A percentile compares a stretch with the other conserved stretches of the same genome.
phyloP scores from a whole-genome alignment of 2,113 vertebrate species.

The Pungitius pungitius region DNA sequence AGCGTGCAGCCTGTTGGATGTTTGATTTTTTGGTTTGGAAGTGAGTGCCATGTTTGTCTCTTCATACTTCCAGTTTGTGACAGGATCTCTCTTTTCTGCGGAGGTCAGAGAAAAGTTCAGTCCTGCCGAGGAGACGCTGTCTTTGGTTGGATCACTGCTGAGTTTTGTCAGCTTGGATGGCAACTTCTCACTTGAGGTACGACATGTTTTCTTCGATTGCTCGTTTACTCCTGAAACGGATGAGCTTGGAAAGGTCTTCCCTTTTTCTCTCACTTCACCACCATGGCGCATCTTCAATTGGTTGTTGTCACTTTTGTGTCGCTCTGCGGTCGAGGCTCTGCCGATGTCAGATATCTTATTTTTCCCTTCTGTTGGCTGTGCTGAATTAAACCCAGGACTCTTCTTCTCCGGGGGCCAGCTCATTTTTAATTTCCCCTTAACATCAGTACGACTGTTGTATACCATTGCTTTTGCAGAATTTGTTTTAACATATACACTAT shows the following conservation, averaged over 20 bases:
- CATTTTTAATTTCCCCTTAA: slow-evolving; percentile 68
- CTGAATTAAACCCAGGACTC: neutral
- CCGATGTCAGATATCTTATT: slow-evolving; percentile 24
- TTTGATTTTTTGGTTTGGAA: slow-evolving; percentile 15
- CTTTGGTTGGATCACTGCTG: slow-evolving; percentile 35
- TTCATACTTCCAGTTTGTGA: slow-evolving; percentile 12
- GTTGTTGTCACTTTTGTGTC: slow-evolving; percentile 20
- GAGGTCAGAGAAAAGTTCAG: neutral
- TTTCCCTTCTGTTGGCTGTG: slow-evolving; percentile 24
- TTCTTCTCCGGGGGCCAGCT: slow-evolving; percentile 81
- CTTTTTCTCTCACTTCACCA: slow-evolving; percentile 29
- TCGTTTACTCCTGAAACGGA: slow-evolving; percentile 8
- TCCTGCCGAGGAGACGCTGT: slow-evolving; percentile 2
- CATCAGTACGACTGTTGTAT: slow-evolving; percentile 36
- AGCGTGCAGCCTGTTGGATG: neutral
- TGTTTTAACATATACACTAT: slow-evolving; percentile 31
- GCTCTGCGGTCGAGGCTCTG: slow-evolving; percentile 16
- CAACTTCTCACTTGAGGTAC: slow-evolving; percentile 16
- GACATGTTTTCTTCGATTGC: slow-evolving; percentile 4
- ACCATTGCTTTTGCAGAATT: slow-evolving; percentile 59
- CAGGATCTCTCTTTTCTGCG: neutral
- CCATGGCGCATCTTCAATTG: slow-evolving; percentile 5
- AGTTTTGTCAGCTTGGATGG: slow-evolving; percentile 28
- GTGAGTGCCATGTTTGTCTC: slow-evolving; percentile 1
- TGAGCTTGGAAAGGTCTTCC: slow-evolving; percentile 14